phyloP scores from a whole-genome alignment of 1,140 invertebrate species.

The Diuraphis noxia region DNA sequence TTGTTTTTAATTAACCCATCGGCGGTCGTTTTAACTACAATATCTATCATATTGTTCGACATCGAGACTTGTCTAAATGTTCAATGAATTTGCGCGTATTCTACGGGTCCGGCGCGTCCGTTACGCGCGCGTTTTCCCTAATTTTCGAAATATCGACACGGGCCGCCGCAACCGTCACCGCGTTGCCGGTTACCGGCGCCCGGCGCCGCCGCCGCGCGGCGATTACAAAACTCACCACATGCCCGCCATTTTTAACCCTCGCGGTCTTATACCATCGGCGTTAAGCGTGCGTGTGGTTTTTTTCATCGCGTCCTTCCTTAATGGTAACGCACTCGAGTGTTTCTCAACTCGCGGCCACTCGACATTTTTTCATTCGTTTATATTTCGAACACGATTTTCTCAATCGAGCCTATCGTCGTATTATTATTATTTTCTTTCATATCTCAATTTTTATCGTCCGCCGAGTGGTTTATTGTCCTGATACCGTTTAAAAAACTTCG shows the following conservation, averaged over 20 bases:
- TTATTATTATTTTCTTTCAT: neutral
- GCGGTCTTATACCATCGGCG: neutral
- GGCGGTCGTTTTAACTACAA: neutral
- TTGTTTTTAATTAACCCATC: neutral
- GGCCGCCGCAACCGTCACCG: neutral
- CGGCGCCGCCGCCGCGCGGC: neutral
- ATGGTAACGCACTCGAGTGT: neutral
- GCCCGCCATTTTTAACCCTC: slow-evolving; percentile 34
- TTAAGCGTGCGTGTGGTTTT: neutral
- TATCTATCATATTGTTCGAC: neutral
- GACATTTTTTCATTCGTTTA: neutral
- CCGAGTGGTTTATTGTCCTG: neutral
- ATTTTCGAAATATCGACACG: slow-evolving; percentile 12
- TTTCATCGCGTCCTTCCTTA: too few relatives aligned
- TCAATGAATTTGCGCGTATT: neutral
- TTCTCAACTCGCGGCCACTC: neutral
- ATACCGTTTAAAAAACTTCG: neutral
- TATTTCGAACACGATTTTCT: too few relatives aligned
- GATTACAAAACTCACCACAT: neutral
- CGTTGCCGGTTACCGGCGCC: slow-evolving; percentile 22
- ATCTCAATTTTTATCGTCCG: neutral
- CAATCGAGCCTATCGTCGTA: neutral
- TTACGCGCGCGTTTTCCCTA: neutral
- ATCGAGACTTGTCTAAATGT: neutral
- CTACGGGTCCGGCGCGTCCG: neutral